phyloP scores from a whole-genome alignment of 2,797 vertebrate genomes.

The Paedocypris micromegethes region DNA sequence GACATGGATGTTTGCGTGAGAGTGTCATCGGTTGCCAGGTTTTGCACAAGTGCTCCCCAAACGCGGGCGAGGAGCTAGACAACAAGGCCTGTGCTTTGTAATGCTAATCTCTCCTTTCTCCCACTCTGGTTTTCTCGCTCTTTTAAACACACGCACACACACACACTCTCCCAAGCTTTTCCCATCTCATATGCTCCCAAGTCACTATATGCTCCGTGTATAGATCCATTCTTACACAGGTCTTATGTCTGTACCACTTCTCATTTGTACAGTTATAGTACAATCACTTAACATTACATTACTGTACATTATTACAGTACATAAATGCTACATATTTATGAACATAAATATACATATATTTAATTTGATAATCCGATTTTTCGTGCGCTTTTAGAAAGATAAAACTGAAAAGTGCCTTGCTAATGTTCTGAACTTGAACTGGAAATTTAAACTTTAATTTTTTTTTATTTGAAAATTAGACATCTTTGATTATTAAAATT shows the following conservation, averaged over 20 bases:
- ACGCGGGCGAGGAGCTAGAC: constrained; percentile 37
- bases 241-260: constrained; percentile 19
- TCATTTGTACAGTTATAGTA: constrained; percentile 14
- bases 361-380: too few relatives aligned
- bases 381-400: too few relatives aligned
- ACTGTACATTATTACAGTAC: too few relatives aligned
- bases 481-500: too few relatives aligned
- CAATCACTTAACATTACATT: too few relatives aligned
- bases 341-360: too few relatives aligned
- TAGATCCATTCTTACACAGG: constrained; percentile 29
- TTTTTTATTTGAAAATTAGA: too few relatives aligned
- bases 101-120: constrained; percentile 55
- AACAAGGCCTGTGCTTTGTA: constrained; percentile 53
- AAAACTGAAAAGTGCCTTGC: too few relatives aligned
- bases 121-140: constrained; percentile 23
- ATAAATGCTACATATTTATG: too few relatives aligned
- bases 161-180: constrained; percentile 2
- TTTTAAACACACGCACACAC: constrained; percentile 7
- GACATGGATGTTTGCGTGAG: constrained; percentile 14
- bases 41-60: constrained; percentile 47
- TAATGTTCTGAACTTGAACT: too few relatives aligned
- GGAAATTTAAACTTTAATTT: too few relatives aligned
- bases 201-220: constrained; percentile 21
- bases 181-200: constrained; percentile 31
- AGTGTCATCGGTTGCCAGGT: constrained; percentile 60